These are phyloP conservation scores for Callyntrura guangdongensis DNA, from an alignment of 2,888 invertebrate genomes.

Conservation along the genomic window DNA sequence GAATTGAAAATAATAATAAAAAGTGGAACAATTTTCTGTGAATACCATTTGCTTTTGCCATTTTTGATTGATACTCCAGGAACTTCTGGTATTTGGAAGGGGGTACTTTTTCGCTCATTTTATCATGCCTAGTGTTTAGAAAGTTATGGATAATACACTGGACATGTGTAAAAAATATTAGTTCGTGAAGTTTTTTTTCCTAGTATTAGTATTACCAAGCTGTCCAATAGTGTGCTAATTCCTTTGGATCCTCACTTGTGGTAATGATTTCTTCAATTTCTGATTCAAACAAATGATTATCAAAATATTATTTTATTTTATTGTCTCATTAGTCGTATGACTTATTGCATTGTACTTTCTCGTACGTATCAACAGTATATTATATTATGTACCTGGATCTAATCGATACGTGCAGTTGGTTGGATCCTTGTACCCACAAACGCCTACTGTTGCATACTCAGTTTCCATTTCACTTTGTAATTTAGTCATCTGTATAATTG, in stretches of 20 bases:
- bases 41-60: conserved; percentile 85
- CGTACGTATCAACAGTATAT: too few relatives aligned
- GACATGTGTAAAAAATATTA: too few relatives aligned
- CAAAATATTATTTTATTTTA: too few relatives aligned
- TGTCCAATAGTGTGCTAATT: conserved; percentile 85
- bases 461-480: conserved; percentile 85
- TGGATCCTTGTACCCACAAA: conserved; percentile 84
- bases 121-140: conserved; percentile 80
- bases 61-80: conserved; percentile 86
- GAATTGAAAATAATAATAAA: too few relatives aligned
- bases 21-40: background rate
- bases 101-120: conserved; percentile 79
- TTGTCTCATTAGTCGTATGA: too few relatives aligned
- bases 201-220: conserved; percentile 80
- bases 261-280: conserved; percentile 83
- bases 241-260: conserved; percentile 83
- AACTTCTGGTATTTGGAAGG: conserved; percentile 85
- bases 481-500: conserved; percentile 79
- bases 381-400: conserved; percentile 85
- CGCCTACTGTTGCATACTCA: conserved; percentile 85
- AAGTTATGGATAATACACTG: background rate
- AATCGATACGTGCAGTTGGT: conserved; percentile 83
- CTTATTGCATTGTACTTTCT: too few relatives aligned
- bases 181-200: too few relatives aligned
- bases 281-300: conserved; percentile 45